Conservation (phyloP, 1,140 invertebrate species). For the Trichonephila clavata region DNA sequence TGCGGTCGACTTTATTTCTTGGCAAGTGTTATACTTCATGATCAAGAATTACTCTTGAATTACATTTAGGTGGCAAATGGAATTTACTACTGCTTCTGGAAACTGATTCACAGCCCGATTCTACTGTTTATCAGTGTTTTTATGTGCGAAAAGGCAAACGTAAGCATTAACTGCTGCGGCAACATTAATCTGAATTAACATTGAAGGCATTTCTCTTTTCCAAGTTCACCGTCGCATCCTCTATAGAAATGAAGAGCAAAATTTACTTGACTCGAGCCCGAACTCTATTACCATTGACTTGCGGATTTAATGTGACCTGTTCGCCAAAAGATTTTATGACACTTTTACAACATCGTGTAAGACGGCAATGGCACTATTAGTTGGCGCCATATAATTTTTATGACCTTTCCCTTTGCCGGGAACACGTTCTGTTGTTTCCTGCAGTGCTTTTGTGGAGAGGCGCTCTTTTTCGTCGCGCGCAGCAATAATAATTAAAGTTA, state of each 20-base stretch:
- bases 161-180: too few relatives aligned
- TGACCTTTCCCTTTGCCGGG: slow-evolving; percentile 15
- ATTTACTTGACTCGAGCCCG: not conserved
- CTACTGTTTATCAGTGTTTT: too few relatives aligned
- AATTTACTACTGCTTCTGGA: too few relatives aligned
- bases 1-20: too few relatives aligned
- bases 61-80: too few relatives aligned
- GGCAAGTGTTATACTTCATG: too few relatives aligned
- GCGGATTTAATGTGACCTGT: slow-evolving; percentile 27
- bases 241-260: slow-evolving; percentile 11
- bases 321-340: slow-evolving; percentile 50
- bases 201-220: too few relatives aligned
- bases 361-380: slow-evolving; percentile 56
- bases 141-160: too few relatives aligned
- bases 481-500: slow-evolving; percentile 25
- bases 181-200: too few relatives aligned
- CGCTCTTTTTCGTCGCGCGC: not conserved
- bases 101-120: too few relatives aligned
- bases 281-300: slow-evolving; percentile 29
- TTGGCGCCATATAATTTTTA: slow-evolving; percentile 61
- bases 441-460: not conserved
- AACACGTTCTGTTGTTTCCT: not conserved
- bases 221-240: not conserved
- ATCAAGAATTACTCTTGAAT: too few relatives aligned
- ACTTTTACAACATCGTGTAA: slow-evolving; percentile 55